These are phyloP conservation scores for Pantherophis guttatus DNA, from an alignment of 2,113 vertebrate genomes.

Conservation along the genomic window DNA sequence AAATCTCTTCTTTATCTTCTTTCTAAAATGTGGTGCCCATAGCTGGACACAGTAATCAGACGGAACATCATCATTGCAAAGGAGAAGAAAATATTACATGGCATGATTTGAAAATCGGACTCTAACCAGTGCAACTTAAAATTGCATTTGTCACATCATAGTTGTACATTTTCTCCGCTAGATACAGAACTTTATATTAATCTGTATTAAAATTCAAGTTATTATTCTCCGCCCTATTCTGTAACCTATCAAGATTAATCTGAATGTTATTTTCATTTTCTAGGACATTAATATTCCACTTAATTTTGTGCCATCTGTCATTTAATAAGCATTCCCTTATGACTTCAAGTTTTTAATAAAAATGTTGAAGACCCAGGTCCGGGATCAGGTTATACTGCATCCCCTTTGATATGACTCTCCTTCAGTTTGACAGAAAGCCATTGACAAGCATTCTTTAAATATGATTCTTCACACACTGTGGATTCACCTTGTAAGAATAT, in stretches of 20 bases:
- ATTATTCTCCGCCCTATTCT: neutral
- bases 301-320: neutral
- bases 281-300: neutral
- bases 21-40: neutral
- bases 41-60: neutral
- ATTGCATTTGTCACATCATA: neutral
- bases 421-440: neutral
- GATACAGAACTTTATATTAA: neutral
- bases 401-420: neutral
- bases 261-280: neutral
- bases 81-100: neutral
- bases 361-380: neutral
- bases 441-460: neutral
- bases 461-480: neutral
- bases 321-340: neutral
- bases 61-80: neutral
- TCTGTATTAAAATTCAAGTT: neutral
- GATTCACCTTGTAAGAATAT: neutral
- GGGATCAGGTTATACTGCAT: neutral
- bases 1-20: neutral
- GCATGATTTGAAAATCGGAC: neutral
- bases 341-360: neutral
- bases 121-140: neutral
- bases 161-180: neutral
- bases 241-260: neutral